These are phyloP conservation scores for Rhagoletis pomonella DNA, from an alignment of 1,140 invertebrate species.

Conservation along the genomic window DNA sequence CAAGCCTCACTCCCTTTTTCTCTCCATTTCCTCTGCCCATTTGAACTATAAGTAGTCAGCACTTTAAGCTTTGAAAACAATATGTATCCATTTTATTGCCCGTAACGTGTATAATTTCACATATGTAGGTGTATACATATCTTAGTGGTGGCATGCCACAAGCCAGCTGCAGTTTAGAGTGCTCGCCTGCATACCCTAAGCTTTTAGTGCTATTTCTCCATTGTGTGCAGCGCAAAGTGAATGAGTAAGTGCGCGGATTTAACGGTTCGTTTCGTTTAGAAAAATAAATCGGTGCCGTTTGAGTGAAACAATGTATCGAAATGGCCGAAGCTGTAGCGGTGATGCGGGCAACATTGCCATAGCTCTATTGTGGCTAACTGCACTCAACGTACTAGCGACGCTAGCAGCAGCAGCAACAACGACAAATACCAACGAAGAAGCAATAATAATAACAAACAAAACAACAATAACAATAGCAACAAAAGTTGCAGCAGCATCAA, in stretches of 20 bases:
- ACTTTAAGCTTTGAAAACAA: no score
- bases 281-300: constrained; percentile 46
- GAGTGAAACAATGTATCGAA: constrained; percentile 19
- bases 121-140: constrained; percentile 1
- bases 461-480: constrained; percentile 60
- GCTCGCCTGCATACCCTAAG: not conserved
- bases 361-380: not conserved
- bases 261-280: constrained; percentile 36
- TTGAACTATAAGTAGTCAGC: no score
- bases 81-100: not conserved
- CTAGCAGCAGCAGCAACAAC: constrained; percentile 56
- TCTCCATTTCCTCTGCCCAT: no score
- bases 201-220: constrained; percentile 32
- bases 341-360: not conserved
- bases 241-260: constrained; percentile 42
- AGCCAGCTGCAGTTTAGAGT: not conserved
- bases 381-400: not conserved
- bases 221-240: constrained; percentile 28
- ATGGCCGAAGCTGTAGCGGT: not conserved
- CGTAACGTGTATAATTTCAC: not conserved
- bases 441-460: constrained; percentile 70
- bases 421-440: constrained; percentile 59
- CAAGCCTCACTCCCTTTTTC: no score
- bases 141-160: constrained; percentile 1
- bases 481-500: constrained; percentile 59